phyloP scores from a whole-genome alignment of 2,113 vertebrate species.

The Tragelaphus imberbis region DNA sequence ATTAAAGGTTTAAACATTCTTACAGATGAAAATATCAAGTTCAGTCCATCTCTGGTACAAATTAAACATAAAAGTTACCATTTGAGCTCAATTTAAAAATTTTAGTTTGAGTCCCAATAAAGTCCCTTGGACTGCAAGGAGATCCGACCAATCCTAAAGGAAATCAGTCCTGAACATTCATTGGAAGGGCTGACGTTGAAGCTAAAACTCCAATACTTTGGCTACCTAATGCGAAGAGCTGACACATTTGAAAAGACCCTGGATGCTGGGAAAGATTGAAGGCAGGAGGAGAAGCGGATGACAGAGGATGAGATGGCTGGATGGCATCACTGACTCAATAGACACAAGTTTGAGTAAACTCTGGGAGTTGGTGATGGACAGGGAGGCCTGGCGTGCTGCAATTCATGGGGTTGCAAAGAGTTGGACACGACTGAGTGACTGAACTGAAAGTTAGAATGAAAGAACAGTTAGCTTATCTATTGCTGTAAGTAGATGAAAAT shows the following conservation, averaged over 20 bases:
- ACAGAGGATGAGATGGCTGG: not conserved
- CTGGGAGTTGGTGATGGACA: not conserved
- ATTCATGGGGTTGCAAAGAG: not conserved
- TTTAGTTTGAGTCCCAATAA: not conserved
- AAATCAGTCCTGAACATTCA: not conserved
- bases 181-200: not conserved
- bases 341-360: not conserved
- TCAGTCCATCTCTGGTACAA: not conserved
- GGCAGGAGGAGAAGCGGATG: not conserved
- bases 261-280: not conserved
- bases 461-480: not conserved
- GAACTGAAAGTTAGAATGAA: not conserved
- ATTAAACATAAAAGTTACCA: constrained; percentile 4
- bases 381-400: not conserved
- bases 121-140: not conserved
- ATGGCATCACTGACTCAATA: not conserved
- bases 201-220: not conserved
- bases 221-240: not conserved
- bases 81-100: not conserved
- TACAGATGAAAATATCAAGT: constrained; percentile 31
- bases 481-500: not conserved
- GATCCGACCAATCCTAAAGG: not conserved
- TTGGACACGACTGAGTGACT: accelerated
- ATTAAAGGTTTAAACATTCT: constrained; percentile 4
- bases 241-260: not conserved